phyloP scores from a whole-genome alignment of 2,113 vertebrate species.

The Apaloderma vittatum region DNA sequence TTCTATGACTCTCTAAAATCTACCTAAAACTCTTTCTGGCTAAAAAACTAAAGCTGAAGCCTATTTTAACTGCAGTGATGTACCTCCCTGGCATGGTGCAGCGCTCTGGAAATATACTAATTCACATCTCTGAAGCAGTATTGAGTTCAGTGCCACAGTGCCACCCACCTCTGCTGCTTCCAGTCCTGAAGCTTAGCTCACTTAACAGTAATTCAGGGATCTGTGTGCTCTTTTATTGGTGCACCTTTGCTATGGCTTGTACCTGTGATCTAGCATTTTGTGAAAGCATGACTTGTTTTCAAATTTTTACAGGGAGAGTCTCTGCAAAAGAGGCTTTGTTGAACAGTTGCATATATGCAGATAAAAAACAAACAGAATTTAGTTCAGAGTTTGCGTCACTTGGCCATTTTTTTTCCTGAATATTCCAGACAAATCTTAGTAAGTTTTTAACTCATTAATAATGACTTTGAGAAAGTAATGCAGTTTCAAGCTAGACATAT shows the following conservation, averaged over 20 bases:
- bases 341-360: neutral
- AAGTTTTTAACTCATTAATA: neutral
- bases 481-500: neutral
- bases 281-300: neutral
- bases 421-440: neutral
- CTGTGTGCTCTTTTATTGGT: neutral
- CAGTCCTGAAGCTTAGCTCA: neutral
- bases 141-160: neutral
- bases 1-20: neutral
- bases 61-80: neutral
- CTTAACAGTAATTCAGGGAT: neutral
- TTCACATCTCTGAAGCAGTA: neutral
- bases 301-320: neutral
- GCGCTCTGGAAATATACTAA: neutral
- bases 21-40: neutral
- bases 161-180: neutral
- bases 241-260: neutral
- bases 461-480: neutral
- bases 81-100: neutral
- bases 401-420: neutral
- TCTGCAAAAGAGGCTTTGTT: neutral
- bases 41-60: neutral
- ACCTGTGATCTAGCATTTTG: neutral
- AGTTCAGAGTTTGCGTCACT: neutral
- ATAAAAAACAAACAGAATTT: neutral